phyloP scores from a whole-genome alignment of 2,113 vertebrate species.

The Rhinoptilus africanus region DNA sequence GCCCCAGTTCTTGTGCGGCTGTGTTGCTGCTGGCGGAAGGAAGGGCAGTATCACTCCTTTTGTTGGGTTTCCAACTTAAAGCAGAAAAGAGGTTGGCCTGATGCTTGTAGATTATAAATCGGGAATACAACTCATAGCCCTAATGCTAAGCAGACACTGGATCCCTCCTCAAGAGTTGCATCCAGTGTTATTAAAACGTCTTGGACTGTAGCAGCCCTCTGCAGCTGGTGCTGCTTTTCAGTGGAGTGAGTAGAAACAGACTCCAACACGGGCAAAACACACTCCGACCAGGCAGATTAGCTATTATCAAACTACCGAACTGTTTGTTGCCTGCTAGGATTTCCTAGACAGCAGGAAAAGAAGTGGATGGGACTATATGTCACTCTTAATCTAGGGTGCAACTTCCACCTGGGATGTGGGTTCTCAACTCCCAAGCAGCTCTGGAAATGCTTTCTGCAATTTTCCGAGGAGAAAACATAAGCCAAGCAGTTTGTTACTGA shows the following conservation, averaged over 20 bases:
- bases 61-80: background rate
- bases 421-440: background rate
- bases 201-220: background rate
- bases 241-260: background rate
- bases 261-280: background rate
- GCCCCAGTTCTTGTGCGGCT: background rate
- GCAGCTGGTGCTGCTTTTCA: slow-evolving; percentile 38
- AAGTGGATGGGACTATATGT: background rate
- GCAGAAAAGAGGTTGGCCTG: background rate
- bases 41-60: background rate
- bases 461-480: background rate
- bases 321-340: background rate
- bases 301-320: background rate
- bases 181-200: background rate
- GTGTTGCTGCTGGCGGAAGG: background rate
- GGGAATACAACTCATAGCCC: background rate
- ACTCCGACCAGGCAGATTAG: background rate
- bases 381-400: background rate
- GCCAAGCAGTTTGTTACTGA: background rate
- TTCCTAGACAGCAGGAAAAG: slow-evolving; percentile 5
- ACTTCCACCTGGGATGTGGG: background rate
- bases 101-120: background rate
- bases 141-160: background rate
- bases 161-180: background rate
- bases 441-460: background rate